A percentile compares a stretch with the other conserved stretches of the same genome.
These are phyloP conservation scores for Zoanthus solanderi DNA, from an alignment of 92 coral and sea anemone genomes.

Conservation along the genomic window DNA sequence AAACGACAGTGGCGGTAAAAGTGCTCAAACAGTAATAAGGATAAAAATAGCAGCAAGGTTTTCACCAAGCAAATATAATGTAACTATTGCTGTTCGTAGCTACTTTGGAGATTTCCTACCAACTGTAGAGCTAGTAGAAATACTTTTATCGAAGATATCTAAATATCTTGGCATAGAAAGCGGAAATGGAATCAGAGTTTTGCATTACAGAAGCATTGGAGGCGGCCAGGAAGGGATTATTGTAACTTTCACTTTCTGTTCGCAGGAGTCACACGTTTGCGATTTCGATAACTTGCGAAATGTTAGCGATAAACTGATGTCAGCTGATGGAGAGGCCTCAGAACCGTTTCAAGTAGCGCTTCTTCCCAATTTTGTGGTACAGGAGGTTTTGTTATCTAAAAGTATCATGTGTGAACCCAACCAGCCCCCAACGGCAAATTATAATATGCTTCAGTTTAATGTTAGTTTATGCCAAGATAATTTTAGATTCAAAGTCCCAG, in stretches of 20 bases:
- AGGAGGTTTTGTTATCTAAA: constrained; percentile 21
- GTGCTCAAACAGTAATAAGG: constrained; percentile 3
- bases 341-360: background rate
- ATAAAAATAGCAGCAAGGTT: constrained; percentile 21
- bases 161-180: background rate
- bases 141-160: constrained; percentile 19
- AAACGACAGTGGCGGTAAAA: constrained; percentile 48
- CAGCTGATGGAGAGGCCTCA: constrained; percentile 10
- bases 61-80: constrained; percentile 23
- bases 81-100: constrained; percentile 40
- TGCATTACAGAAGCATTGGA: constrained; percentile 32
- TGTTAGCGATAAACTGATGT: background rate
- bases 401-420: constrained; percentile 18
- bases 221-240: constrained; percentile 32
- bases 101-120: constrained; percentile 32
- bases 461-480: constrained; percentile 1
- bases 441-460: constrained; percentile 20
- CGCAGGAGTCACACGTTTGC: constrained; percentile 27
- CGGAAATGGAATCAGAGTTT: background rate
- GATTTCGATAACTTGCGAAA: constrained; percentile 9
- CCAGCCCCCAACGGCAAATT: constrained; percentile 33
- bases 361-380: constrained; percentile 38
- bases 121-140: constrained; percentile 31
- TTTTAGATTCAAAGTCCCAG: constrained; percentile 44
- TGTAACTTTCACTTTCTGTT: constrained; percentile 51